Evolutionary conservation across 2,888 invertebrate species (phyloP), one percentile per base, ranked within the genome.

Genomic region (Drosophila eohydei): DNA sequence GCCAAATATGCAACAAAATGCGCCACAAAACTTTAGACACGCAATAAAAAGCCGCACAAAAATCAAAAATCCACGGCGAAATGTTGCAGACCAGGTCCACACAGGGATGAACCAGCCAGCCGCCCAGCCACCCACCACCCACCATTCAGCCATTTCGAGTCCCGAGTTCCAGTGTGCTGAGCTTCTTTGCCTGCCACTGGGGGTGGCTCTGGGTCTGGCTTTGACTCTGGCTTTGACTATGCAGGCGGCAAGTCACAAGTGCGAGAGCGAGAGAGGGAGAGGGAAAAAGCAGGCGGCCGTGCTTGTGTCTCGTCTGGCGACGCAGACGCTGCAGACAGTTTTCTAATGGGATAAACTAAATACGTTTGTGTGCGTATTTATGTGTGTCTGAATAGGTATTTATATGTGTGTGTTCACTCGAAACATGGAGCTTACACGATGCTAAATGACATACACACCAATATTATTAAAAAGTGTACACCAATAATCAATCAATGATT

Each of bases 271-370:
- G n/a, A 12, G 14, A 32, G 3, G 12, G 7, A 34, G 12, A 11
- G 6, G 11, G 11, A n/a, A 9, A 44, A 16, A 38, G 8, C 26
- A 54, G 62, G 63, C 14, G 57, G 65, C 2, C 48, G 44, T 28
- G 68, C 61, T 84, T 70, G 71, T 73, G 78, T 80, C 76, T 76
- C 73, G 76, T 80, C 80, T 80, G 80, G 80, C 78, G 57, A 78
- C 72, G 64, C 83, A 80, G 72, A 71, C 85, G 72, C 74, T 72
- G 70, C 82, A 80, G 82, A 82, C 78, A 70, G 61, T 76, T 67
- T 72, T 83, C 72, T 76, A 81, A 83, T 83, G 83, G 83, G 70
- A 85, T 83, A 80, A 85, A 74, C 86, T 83, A 74, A 60, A 52
- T 52, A 16, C 34, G 26, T 32, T 26, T 51, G 51, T 46, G n/a